phyloP scores from a whole-genome alignment of 35 echinoderm and acorn worm species.

The Nesometra sesokonis region DNA sequence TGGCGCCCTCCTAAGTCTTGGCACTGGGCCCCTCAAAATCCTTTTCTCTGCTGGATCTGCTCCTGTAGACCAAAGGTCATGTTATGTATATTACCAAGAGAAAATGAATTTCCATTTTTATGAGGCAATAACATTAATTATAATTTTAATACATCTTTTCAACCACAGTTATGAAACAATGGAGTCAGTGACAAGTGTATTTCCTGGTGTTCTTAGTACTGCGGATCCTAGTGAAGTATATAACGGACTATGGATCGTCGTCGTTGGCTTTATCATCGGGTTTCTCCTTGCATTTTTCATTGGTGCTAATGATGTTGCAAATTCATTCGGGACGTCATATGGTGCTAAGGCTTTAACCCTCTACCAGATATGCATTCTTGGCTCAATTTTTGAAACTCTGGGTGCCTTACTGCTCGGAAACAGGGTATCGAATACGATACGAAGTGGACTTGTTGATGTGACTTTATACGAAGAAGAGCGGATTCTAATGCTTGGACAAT shows the following conservation, averaged over 20 bases:
- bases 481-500: conserved; percentile 39
- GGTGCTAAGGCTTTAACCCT: conserved; percentile 29
- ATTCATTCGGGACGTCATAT: conserved; percentile 56
- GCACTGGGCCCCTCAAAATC: too few species aligned
- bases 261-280: conserved; percentile 38
- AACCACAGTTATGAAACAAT: too few species aligned
- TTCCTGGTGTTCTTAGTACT: too few species aligned
- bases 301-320: conserved; percentile 70
- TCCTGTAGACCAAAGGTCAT: too few species aligned
- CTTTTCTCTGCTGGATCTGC: too few species aligned
- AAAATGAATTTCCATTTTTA: too few species aligned
- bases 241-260: conserved; percentile 48
- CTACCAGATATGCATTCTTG: not conserved
- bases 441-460: conserved; percentile 26
- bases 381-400: conserved; percentile 40
- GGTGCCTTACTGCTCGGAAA: conserved; percentile 58
- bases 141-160: too few species aligned
- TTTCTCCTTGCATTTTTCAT: conserved; percentile 41
- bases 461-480: conserved; percentile 21
- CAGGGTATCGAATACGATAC: conserved; percentile 43
- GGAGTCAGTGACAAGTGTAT: too few species aligned
- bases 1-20: too few species aligned
- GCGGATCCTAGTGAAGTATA: too few species aligned
- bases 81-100: too few species aligned
- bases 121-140: too few species aligned